Percentiles rank a stretch among this genome's conserved stretches.
Conservation (phyloP, 2,797 vertebrate species). For the Gobio occitaniae region DNA sequence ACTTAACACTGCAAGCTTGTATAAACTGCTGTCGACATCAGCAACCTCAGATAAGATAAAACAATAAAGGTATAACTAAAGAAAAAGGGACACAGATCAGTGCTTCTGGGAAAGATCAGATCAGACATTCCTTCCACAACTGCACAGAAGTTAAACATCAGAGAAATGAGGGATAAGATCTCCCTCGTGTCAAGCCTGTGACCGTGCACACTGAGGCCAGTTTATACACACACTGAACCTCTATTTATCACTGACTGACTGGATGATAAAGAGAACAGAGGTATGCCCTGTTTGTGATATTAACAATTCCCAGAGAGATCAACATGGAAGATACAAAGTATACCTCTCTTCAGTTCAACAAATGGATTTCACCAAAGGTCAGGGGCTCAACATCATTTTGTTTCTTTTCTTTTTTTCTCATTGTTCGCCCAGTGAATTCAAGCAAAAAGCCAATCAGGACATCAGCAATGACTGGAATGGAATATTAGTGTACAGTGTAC, state of each 20-base stretch:
- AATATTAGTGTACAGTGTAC: not conserved
- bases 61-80: constrained; percentile 11
- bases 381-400: not conserved
- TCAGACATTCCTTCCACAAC: not conserved
- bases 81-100: constrained; percentile 8
- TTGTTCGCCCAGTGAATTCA: not conserved
- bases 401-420: not conserved
- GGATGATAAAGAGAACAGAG: constrained; percentile 10
- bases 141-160: not conserved
- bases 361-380: not conserved
- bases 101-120: constrained; percentile 1
- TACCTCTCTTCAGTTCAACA: not conserved
- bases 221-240: constrained; percentile 39
- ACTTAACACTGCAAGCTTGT: not conserved
- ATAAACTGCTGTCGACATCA: constrained; percentile 21
- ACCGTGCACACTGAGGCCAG: constrained; percentile 14
- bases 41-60: constrained; percentile 8
- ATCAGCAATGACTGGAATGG: not conserved
- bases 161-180: constrained; percentile 39
- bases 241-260: constrained; percentile 39
- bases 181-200: constrained; percentile 24
- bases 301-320: constrained; percentile 21
- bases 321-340: not conserved
- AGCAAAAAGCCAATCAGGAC: not conserved
- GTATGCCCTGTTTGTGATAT: constrained; percentile 18